phyloP scores from a whole-genome alignment of 2,888 invertebrate genomes.

The Eretmocerus hayati region DNA sequence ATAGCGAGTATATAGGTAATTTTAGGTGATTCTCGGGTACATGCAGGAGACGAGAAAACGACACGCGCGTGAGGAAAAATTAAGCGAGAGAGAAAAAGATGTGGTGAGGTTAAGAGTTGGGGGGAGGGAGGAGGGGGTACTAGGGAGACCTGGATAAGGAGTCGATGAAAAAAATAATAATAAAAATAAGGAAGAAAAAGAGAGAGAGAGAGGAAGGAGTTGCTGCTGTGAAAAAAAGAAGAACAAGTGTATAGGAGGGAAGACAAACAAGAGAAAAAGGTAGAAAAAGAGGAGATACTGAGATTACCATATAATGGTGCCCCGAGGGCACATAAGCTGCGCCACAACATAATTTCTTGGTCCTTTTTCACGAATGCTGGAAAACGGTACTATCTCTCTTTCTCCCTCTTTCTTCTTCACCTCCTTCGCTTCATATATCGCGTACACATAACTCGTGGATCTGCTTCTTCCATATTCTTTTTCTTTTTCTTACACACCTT shows the following conservation, averaged over 20 bases:
- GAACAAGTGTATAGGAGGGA: too few relatives aligned
- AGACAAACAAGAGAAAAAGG: conserved; percentile 13
- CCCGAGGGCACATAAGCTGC: conserved; percentile 45
- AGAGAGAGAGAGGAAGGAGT: conserved; percentile 11
- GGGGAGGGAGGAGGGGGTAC: conserved; percentile 23
- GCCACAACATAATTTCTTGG: conserved; percentile 45
- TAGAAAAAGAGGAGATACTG: conserved; percentile 34
- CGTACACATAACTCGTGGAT: too few relatives aligned
- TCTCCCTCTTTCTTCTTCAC: too few relatives aligned
- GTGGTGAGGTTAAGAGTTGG: conserved; percentile 14
- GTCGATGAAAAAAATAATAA: conserved; percentile 22
- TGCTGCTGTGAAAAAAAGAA: too few relatives aligned
- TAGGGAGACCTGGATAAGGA: conserved; percentile 19
- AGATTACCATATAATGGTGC: conserved; percentile 48
- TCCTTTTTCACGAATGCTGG: conserved; percentile 42
- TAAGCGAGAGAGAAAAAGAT: conserved; percentile 15
- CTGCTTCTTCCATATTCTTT: too few relatives aligned
- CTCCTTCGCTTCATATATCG: too few relatives aligned
- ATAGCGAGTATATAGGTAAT: too few relatives aligned
- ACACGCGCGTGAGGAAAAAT: conserved; percentile 9
- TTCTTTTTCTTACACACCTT: conserved; percentile 19
- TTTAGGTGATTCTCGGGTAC: too few relatives aligned
- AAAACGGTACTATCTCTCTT: conserved; percentile 35
- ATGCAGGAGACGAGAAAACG: conserved; percentile 23
- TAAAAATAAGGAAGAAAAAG: conserved; percentile 15